These are phyloP conservation scores for Lathamus discolor DNA, from an alignment of 2,113 vertebrate genomes.

Conservation along the genomic window DNA sequence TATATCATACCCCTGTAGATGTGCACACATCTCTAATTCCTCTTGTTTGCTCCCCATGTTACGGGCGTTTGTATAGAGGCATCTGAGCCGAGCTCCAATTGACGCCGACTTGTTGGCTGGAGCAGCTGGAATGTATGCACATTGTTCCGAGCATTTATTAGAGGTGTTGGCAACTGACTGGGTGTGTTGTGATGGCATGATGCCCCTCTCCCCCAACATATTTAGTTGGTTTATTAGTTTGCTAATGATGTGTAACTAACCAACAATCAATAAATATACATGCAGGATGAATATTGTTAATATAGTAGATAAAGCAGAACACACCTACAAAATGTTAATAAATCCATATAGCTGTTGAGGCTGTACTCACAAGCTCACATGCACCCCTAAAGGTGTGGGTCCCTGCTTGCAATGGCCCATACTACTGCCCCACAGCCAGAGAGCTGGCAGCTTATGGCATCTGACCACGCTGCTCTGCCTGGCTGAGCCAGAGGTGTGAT, in stretches of 20 bases:
- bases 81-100: too few relatives aligned
- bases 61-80: too few relatives aligned
- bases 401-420: not conserved
- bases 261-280: not conserved
- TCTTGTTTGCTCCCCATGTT: too few relatives aligned
- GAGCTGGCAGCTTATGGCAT: not conserved
- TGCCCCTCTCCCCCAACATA: too few relatives aligned
- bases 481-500: not conserved
- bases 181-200: too few relatives aligned
- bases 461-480: not conserved
- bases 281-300: not conserved
- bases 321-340: not conserved
- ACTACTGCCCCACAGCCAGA: not conserved
- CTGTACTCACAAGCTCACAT: accelerated
- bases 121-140: too few relatives aligned
- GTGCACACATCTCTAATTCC: too few relatives aligned
- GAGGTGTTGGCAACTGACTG: too few relatives aligned
- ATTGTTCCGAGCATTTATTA: too few relatives aligned
- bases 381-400: accelerated
- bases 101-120: too few relatives aligned
- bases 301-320: not conserved
- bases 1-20: too few relatives aligned
- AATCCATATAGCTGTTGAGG: not conserved
- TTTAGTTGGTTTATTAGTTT: not conserved
- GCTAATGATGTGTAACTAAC: not conserved